Base-by-base conservation (phyloP, 2,888 invertebrate species). In the Lycophotia porphyrea region DNA sequence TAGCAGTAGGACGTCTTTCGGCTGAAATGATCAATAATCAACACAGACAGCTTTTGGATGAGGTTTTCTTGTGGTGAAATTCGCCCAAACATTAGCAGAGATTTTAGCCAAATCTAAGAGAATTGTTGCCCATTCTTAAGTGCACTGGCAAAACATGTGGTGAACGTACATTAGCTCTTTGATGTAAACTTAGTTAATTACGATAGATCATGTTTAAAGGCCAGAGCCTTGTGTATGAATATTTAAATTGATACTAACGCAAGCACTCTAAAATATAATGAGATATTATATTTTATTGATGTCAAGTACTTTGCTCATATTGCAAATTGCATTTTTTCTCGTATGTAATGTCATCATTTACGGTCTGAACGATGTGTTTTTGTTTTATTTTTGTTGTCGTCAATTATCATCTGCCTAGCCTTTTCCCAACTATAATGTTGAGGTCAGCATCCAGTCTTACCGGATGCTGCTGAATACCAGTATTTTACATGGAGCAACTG, bases 241-340 rank as follows among this genome's bases (percentile, higher is more conserved):
- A 34, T 55, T 72, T 42, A 55, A 69, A n/a, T 24, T n/a, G 0
- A 34, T 55, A 72, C 55, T n/a, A 69, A 42, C 31, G 21, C 24
- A 69, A 42, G 39, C 52, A 72, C 69, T 72, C 68, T 69, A 42
- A 72, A 72, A 52, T 21, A 34, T 64, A 44, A 64, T 44, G 34
- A 34, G 24, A 21, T 21, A 42, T 68, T 31, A 55, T 18, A 5
- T 72, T 72, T 68, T 55, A 68, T 42, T 31, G 15, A 68, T 2
- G 31, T 68, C 13, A 42, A 69, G 55, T 15, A 34, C 69, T 72
- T 55, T 34, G 15, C 21, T 72, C 2, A 42, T 69, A 5, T 11
- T 42, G 24, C 4, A 39, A 68, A 52, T 31, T 68, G n/a, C 31
- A 67, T n/a, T n/a, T 68, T 66, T 72, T 52, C 18, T 52, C 8